Evolutionary conservation across 2,888 invertebrate species (phyloP).

Genomic region (Luperina nickerlii): DNA sequence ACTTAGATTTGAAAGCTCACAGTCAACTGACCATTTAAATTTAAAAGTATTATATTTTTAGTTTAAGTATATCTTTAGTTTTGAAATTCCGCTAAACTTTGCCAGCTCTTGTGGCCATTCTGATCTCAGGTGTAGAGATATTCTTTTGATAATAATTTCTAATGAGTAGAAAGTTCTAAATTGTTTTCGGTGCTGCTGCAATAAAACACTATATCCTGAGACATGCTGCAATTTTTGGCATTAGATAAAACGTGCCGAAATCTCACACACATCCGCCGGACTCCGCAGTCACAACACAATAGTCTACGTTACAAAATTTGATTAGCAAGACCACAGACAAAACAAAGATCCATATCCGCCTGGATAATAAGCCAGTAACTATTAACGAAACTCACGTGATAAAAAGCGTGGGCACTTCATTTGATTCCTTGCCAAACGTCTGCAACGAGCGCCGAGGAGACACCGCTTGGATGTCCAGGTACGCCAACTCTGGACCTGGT

Average conservation of each 20-base stretch:
- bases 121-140: neutral
- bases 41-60: neutral
- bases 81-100: neutral
- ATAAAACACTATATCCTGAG: neutral
- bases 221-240: conserved; percentile 19
- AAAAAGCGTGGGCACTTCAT: conserved; percentile 71
- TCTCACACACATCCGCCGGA: neutral
- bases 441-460: conserved; percentile 77
- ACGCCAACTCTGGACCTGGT: conserved; percentile 76
- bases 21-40: neutral
- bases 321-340: conserved; percentile 3
- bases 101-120: neutral
- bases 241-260: conserved; percentile 5
- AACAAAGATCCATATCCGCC: neutral
- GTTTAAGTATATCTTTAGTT: neutral
- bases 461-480: conserved; percentile 75
- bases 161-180: neutral
- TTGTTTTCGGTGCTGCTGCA: neutral
- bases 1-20: neutral
- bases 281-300: neutral
- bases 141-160: neutral
- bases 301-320: conserved; percentile 1
- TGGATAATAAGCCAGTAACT: neutral
- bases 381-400: conserved; percentile 77
- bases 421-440: conserved; percentile 70